Percentiles rank a stretch among this genome's conserved stretches.
phyloP scores from a whole-genome alignment of 2,888 invertebrate species.

The Nemoura dubitans region DNA sequence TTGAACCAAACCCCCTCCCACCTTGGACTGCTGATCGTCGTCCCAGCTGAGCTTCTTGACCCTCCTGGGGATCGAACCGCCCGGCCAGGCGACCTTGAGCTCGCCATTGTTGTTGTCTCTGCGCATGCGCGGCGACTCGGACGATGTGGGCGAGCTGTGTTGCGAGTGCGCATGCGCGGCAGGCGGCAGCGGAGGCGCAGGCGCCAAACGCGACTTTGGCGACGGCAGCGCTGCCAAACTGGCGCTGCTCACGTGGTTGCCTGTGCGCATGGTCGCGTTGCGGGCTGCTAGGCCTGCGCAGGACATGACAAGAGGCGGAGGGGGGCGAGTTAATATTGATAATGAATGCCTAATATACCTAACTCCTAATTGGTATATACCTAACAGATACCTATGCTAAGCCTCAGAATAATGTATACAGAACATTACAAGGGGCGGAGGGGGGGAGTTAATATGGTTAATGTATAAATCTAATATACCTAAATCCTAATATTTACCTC shows the following conservation, averaged over 20 bases:
- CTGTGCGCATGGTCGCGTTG: conserved; percentile 56
- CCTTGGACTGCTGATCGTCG: conserved; percentile 63
- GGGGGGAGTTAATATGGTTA: no score
- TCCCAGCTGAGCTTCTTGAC: conserved; percentile 85
- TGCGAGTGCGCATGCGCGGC: not conserved
- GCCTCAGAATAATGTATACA: no score
- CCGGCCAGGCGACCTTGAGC: conserved; percentile 67
- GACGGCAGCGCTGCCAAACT: conserved; percentile 44
- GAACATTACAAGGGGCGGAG: no score
- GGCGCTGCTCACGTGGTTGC: conserved; percentile 33
- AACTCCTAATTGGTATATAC: no score
- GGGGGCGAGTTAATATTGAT: no score
- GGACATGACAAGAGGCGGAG: not conserved
- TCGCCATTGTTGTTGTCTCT: conserved; percentile 55
- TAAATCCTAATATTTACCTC: no score
- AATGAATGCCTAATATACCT: no score
- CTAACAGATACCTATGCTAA: no score
- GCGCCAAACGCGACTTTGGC: conserved; percentile 53
- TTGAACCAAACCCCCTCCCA: not conserved
- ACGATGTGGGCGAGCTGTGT: conserved; percentile 53
- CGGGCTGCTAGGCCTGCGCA: conserved; percentile 63
- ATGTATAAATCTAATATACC: no score
- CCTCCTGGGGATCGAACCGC: conserved; percentile 72
- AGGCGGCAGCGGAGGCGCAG: conserved; percentile 56
- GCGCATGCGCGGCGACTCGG: conserved; percentile 54